A percentile compares a stretch with the other conserved stretches of the same genome.
phyloP scores from a whole-genome alignment of 1,140 invertebrate genomes.

The Hylyphantes graminicola region DNA sequence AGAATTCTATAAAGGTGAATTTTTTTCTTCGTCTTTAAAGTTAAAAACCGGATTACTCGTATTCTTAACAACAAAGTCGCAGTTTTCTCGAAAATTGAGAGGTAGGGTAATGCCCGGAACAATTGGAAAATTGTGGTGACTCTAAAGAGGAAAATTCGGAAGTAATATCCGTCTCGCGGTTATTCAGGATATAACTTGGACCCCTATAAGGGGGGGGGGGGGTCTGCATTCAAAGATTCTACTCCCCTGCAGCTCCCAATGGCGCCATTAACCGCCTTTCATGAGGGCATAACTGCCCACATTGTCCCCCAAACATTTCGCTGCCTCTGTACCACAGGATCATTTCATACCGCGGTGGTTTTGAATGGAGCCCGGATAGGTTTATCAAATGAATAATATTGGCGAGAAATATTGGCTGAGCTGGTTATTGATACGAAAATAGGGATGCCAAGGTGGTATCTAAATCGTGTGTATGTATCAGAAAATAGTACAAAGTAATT shows the following conservation, averaged over 20 bases:
- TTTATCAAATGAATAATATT: slow-evolving; percentile 35
- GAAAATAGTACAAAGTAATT: too few relatives aligned
- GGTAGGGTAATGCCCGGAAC: too few relatives aligned
- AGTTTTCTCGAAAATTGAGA: too few relatives aligned
- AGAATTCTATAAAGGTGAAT: too few relatives aligned
- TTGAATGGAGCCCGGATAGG: slow-evolving; percentile 25
- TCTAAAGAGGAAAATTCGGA: too few relatives aligned
- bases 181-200: not conserved
- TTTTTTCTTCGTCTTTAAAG: too few relatives aligned
- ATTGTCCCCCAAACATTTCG: slow-evolving; percentile 34
- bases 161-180: not conserved
- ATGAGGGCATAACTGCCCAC: not conserved
- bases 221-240: not conserved
- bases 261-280: slow-evolving; percentile 30
- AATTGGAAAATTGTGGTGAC: too few relatives aligned
- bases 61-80: too few relatives aligned
- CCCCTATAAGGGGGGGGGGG: not conserved
- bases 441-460: too few relatives aligned
- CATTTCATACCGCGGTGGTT: slow-evolving; percentile 50
- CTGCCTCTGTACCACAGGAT: slow-evolving; percentile 22
- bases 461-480: too few relatives aligned
- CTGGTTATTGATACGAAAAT: too few relatives aligned
- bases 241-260: not conserved
- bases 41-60: too few relatives aligned
- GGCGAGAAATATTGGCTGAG: slow-evolving; percentile 7